Evolutionary conservation across 1,140 invertebrate species (phyloP), one percentile per base, ranked within the genome.

Genomic region (Acromyrmex echinatior): DNA sequence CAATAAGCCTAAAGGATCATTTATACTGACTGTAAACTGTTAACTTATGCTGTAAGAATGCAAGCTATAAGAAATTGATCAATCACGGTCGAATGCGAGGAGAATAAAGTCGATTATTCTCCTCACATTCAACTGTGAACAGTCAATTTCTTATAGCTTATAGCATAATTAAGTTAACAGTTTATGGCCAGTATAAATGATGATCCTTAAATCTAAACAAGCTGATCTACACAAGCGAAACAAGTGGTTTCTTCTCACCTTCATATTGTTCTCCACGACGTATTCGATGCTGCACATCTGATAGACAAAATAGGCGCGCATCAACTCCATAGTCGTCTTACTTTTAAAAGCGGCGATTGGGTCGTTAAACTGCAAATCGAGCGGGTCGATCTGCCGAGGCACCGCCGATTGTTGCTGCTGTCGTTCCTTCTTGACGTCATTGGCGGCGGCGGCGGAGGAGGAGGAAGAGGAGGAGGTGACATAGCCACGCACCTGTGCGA

Each of bases 251-350:
- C 2, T 10, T 31, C 96, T 97, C 96, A 99, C 99, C 97, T 97
- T 97, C 96, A 97, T 98, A 94, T 99, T 99, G 96, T 99, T 97
- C 92, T 99, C 97, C 71, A 99, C 99, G 79, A 99, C 95, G 93
- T 97, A 97, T 90, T 98, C 97, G 93, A 98, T 96, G 56, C 98
- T 98, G 95, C 99, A 99, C 93, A 99, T 96, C 93, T 98, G 97
- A 95, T 99, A 99, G 63, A 99, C 99, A 91, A 99, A 91, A 92
- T 99, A 98, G 28, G 98, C 99, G 85, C 99, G 96, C 10, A 99
- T 91, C 65, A 99, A 96, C 96, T 99, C 99, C 95, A 96, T 97
- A 81, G 98, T 99, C 78, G 98, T 99, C 96, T 99, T 99, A 95
- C 98, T 99, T 95, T 98, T 98, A 95, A 98, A 98, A 49, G 98